phyloP scores from a whole-genome alignment of 1,140 invertebrate genomes.

The Drosophila virilis region DNA sequence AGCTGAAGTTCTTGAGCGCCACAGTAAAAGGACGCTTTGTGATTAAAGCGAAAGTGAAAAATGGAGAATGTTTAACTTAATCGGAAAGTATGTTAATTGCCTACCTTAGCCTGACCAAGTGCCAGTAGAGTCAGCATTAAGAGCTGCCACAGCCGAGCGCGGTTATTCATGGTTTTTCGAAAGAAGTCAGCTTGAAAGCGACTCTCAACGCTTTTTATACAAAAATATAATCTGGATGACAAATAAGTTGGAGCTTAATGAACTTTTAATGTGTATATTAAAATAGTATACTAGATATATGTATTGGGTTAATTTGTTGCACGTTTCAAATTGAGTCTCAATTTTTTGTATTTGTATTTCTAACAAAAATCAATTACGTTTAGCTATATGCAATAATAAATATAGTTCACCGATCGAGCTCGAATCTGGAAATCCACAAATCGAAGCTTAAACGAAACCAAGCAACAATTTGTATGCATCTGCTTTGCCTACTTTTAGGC shows the following conservation, averaged over 20 bases:
- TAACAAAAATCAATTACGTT: too few species aligned
- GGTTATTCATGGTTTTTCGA: not conserved
- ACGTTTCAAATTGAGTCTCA: not conserved
- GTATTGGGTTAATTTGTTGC: constrained; percentile 5
- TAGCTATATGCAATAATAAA: too few species aligned
- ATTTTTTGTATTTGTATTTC: too few species aligned
- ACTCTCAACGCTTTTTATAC: not conserved
- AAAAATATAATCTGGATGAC: not conserved
- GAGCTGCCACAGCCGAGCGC: not conserved
- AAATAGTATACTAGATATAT: not conserved
- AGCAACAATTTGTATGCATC: too few species aligned
- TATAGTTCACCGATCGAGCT: too few species aligned
- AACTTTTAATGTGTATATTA: constrained; percentile 2
- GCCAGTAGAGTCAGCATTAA: not conserved
- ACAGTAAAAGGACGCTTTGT: not conserved
- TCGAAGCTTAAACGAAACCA: too few species aligned
- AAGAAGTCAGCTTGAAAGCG: not conserved
- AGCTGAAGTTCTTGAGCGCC: constrained; percentile 5
- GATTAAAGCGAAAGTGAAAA: not conserved
- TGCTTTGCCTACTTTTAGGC: too few species aligned
- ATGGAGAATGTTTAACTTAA: not conserved
- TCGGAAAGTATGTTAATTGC: not conserved
- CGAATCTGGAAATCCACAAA: too few species aligned
- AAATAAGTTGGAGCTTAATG: not conserved
- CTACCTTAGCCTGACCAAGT: constrained; percentile 10